phyloP scores from a whole-genome alignment of 2,888 invertebrate species.

The Spatulosminthurus flaviceps region DNA sequence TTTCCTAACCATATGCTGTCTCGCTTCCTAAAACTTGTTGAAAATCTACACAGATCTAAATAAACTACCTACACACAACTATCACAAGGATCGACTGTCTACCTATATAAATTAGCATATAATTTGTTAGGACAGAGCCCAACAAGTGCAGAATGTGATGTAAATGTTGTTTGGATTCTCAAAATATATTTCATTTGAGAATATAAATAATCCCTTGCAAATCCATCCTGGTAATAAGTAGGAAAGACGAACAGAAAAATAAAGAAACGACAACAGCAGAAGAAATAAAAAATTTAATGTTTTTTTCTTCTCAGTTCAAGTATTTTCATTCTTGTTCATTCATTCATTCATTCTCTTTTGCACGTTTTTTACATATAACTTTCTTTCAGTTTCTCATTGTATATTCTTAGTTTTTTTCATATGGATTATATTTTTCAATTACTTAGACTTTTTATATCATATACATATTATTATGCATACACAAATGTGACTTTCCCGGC shows the following conservation, averaged over 20 bases:
- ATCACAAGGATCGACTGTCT: too few relatives aligned
- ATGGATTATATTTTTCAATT: not conserved
- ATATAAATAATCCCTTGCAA: slow-evolving; percentile 4
- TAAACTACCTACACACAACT: too few relatives aligned
- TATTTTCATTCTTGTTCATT: slow-evolving; percentile 40
- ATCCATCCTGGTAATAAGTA: slow-evolving; percentile 31
- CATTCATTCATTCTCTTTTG: slow-evolving; percentile 34
- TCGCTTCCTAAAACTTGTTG: too few relatives aligned
- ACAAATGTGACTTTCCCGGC: not conserved
- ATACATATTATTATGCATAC: slow-evolving; percentile 3
- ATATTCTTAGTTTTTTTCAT: not conserved
- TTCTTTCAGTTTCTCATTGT: not conserved
- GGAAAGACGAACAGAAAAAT: slow-evolving; percentile 35
- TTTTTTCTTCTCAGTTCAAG: slow-evolving; percentile 40
- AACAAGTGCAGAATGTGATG: slow-evolving; percentile 53
- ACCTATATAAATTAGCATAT: too few relatives aligned
- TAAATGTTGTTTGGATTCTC: slow-evolving; percentile 35
- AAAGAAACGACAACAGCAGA: slow-evolving; percentile 46
- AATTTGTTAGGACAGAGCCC: too few relatives aligned
- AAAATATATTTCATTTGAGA: not conserved
- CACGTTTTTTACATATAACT: slow-evolving; percentile 27
- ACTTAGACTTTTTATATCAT: slow-evolving; percentile 9
- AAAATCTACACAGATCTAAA: too few relatives aligned
- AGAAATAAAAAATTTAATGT: slow-evolving; percentile 38
- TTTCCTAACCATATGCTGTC: too few relatives aligned